Evolutionary conservation across 2,888 invertebrate species (phyloP), one percentile per base, ranked within the genome.

Genomic region (Leucophenga montana): DNA sequence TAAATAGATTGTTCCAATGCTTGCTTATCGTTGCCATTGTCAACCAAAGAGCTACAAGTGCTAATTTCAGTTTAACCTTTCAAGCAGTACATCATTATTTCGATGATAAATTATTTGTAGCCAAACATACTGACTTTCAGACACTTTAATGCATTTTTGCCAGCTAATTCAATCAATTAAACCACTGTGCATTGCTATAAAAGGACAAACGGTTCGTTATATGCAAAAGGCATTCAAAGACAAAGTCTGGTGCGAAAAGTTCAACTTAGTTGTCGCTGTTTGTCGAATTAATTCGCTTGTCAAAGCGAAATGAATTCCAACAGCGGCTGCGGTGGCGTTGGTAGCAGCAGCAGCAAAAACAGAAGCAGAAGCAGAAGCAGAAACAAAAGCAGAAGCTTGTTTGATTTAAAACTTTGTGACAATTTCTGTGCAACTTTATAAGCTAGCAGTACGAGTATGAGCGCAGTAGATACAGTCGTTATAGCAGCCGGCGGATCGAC

Each of bases 211-310:
- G 50, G 18, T n/a, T n/a, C 16, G 6, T n/a, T 13, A 50, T 50
- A 8, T 6, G 5, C n/a, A 50, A 18, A 50, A 18, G 50, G 50
- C 9, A 6, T n/a, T 50, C 1, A 27, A 27, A 6, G 16, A 50
- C 14, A 18, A 16, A 8, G 39, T 5, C 50, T 1, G 16, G 18
- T 50, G 50, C 50, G 50, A 50, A 18, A 50, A 50, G 50, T 50
- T 50, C 50, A 50, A 39, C 39, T 39, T 39, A 11, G 39, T 50
- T 18, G 50, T 50, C 50, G 18, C n/a, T 50, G 50, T 50, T 50
- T 50, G 33, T 33, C 20, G 33, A 62, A 39, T 46, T 62, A 46
- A 39, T 62, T 62, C 46, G 39, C 62, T 44, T 62, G 46, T 62
- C 62, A 44, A 46, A 62, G 39, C 39, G 39, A 4, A 31, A 61